Evolutionary conservation across 1,140 invertebrate genomes (phyloP).

Genomic region (Eulimnadia texana): DNA sequence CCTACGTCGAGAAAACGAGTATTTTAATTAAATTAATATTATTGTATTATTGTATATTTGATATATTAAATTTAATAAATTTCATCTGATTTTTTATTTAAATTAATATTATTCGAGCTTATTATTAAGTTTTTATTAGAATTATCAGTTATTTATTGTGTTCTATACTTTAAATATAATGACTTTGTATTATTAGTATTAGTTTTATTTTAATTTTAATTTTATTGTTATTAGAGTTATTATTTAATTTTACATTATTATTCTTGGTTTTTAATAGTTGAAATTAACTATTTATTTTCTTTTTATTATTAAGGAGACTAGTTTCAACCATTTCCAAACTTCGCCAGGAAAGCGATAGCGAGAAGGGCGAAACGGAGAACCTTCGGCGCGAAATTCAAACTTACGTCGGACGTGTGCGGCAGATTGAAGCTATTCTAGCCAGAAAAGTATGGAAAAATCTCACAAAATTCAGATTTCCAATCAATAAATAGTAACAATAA

Average conservation of each 20-base stretch:
- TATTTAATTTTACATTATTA: too few species aligned
- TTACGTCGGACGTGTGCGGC: slow-evolving; percentile 7
- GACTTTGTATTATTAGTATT: too few species aligned
- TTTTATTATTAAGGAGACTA: not conserved
- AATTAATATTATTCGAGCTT: too few species aligned
- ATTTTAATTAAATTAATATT: not conserved
- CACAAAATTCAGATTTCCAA: too few species aligned
- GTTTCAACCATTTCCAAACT: slow-evolving; percentile 1
- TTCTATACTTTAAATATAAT: too few species aligned
- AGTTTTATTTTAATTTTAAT: too few species aligned
- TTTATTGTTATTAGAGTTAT: too few species aligned
- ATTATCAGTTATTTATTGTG: too few species aligned
- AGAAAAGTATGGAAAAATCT: slow-evolving; percentile 11
- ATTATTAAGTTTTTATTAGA: too few species aligned
- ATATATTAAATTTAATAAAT: not conserved
- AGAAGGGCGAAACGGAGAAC: slow-evolving; percentile 2
- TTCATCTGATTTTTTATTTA: too few species aligned
- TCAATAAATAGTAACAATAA: too few species aligned
- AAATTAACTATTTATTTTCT: not conserved
- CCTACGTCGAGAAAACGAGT: slow-evolving; percentile 7
- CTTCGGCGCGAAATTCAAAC: slow-evolving; percentile 11
- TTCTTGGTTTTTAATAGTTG: too few species aligned
- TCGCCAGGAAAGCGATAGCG: not conserved
- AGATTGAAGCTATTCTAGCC: slow-evolving; percentile 10
- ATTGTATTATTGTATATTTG: not conserved